Percentiles rank a stretch among this genome's conserved stretches.
These are phyloP conservation scores for Chlorocebus sabaeus DNA, from an alignment of 2,113 vertebrate genomes.

Conservation along the genomic window DNA sequence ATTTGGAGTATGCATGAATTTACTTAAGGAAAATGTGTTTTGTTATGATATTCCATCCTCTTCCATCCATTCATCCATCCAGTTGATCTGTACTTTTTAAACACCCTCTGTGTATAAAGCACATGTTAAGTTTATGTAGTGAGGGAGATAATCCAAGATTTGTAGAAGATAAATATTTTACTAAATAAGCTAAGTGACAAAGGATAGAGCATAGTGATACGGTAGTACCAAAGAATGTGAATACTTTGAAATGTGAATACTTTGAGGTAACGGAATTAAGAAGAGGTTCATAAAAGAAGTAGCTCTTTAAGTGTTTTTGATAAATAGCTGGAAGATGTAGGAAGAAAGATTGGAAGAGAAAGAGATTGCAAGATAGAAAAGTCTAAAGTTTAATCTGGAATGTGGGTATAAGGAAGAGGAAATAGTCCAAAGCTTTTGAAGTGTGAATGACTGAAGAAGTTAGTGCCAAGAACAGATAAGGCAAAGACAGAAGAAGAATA, in stretches of 20 bases:
- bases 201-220: background rate
- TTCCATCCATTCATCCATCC: background rate
- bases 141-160: background rate
- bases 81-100: background rate
- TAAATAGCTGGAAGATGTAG: background rate
- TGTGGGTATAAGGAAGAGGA: background rate
- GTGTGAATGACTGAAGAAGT: background rate
- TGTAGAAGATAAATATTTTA: background rate
- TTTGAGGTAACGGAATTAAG: background rate
- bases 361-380: background rate
- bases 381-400: background rate
- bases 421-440: background rate
- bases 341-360: background rate
- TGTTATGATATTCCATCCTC: background rate
- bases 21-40: background rate
- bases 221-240: background rate
- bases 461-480: background rate
- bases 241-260: background rate
- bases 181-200: background rate
- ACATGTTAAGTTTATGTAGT: background rate
- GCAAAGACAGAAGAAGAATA: background rate
- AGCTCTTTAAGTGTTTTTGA: background rate
- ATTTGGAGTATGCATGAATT: background rate
- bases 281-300: background rate
- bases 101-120: background rate